These are phyloP conservation scores for Uromys caudimaculatus DNA, from an alignment of 2,797 vertebrate genomes.

Conservation along the genomic window DNA sequence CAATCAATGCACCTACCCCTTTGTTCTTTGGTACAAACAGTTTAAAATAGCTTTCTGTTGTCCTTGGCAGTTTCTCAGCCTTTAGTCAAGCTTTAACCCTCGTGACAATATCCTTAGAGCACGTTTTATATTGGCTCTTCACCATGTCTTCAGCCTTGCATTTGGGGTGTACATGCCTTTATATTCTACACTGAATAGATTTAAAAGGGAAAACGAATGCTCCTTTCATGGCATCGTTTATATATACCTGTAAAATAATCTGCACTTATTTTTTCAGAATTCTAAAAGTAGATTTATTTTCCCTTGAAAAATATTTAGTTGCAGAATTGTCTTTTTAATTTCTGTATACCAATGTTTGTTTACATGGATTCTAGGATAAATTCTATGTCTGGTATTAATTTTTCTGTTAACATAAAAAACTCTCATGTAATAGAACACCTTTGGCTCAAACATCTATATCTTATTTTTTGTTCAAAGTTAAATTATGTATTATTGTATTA, in stretches of 20 bases:
- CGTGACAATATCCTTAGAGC: conserved; percentile 60
- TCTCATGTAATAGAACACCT: conserved; percentile 37
- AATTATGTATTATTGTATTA: neutral
- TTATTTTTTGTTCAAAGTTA: conserved; percentile 30
- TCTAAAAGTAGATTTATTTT: conserved; percentile 63
- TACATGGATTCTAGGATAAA: conserved; percentile 48
- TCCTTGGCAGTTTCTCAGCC: conserved; percentile 76
- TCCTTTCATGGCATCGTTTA: conserved; percentile 47
- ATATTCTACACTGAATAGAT: conserved; percentile 50
- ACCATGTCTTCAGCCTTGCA: conserved; percentile 58
- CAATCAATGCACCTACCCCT: conserved; percentile 74
- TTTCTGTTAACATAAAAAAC: conserved; percentile 12
- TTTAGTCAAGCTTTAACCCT: conserved; percentile 56
- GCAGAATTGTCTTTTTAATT: conserved; percentile 26
- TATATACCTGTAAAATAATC: conserved; percentile 54
- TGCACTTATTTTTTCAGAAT: conserved; percentile 74
- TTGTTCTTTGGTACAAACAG: conserved; percentile 80
- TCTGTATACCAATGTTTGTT: conserved; percentile 53
- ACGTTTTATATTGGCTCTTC: conserved; percentile 54
- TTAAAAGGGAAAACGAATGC: conserved; percentile 48
- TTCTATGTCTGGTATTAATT: conserved; percentile 47
- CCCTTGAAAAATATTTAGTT: conserved; percentile 51
- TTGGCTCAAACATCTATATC: conserved; percentile 1
- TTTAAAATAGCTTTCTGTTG: conserved; percentile 79
- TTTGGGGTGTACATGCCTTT: conserved; percentile 54